Base-by-base conservation (phyloP, 2,797 vertebrate genomes). In the Aplochiton taeniatus region DNA sequence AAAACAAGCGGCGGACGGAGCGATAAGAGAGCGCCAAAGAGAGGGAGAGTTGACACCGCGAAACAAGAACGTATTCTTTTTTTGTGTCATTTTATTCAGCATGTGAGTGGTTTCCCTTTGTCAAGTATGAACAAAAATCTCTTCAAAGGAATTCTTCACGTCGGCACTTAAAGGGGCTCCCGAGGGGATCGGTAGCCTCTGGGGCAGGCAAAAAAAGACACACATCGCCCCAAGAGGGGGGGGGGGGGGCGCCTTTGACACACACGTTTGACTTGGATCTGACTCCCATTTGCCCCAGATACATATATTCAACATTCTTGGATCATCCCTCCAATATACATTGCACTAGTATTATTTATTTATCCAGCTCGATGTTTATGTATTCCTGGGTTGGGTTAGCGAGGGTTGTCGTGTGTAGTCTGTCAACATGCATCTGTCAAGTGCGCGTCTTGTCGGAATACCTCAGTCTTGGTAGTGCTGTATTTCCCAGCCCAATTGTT, bases 41-140 rank as follows among this genome's bases (percentile, higher is more conserved):
- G 9, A 3, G 14, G n/a, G 11, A 13, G 16, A 8, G 31, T 31
- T 31, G 31, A 31, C 31, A 31, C n/a, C n/a, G 31, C 3, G 31
- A 31, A 6, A 2, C 42, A 63, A 66, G 52, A 62, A 43, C 31
- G 18, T 48, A 63, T 48, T 57, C 62, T 18, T 50, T 68, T 43
- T 60, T 20, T 63, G 49, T 67, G 64, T 55, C 17, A 61, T 60
- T 50, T 45, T 70, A 68, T 68, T 63, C 19, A 41, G 55, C 65
- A 65, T 58, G 47, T 0, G 0, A 49, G 48, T 55, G 11, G 59
- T 71, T 76, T 70, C 65, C 16, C 52, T 80, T 68, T 78, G 75
- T 79, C 50, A 52, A 63, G 74, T 63, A 70, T 46, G 60, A 80
- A 65, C 55, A 73, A 66, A 69, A 66, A 58, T 54, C 60, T 75